These are phyloP conservation scores for Alloplasta piceator DNA, from an alignment of 2,888 invertebrate genomes.

Conservation along the genomic window DNA sequence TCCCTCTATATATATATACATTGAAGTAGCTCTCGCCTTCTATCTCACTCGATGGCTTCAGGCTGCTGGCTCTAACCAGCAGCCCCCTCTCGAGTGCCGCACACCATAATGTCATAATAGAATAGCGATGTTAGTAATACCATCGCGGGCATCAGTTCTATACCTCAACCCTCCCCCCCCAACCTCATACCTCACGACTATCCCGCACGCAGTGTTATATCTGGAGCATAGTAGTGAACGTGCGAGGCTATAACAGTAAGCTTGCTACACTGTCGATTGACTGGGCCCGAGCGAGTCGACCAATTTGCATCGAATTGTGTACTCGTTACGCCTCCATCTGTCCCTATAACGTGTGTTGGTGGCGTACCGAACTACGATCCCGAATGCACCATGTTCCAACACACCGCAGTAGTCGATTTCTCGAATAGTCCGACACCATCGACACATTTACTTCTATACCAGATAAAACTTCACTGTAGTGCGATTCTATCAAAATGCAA, in stretches of 20 bases:
- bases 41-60: conserved; percentile 58
- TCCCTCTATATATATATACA: conserved; percentile 26
- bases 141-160: conserved; percentile 74
- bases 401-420: conserved; percentile 54
- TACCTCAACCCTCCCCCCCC: conserved; percentile 3
- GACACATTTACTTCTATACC: too few relatives aligned
- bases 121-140: conserved; percentile 83
- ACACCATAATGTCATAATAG: conserved; percentile 81
- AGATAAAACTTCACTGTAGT: too few relatives aligned
- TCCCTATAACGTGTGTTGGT: conserved; percentile 67
- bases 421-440: conserved; percentile 39
- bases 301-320: conserved; percentile 83
- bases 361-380: conserved; percentile 32
- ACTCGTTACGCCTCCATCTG: conserved; percentile 82
- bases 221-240: conserved; percentile 25
- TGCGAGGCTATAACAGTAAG: conserved; percentile 61
- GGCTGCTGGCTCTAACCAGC: conserved; percentile 54
- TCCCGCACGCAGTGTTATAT: conserved; percentile 25
- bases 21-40: conserved; percentile 7
- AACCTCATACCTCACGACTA: background rate
- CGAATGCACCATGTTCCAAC: conserved; percentile 18
- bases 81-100: conserved; percentile 59
- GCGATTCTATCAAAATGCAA: too few relatives aligned
- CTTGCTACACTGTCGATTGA: conserved; percentile 72
- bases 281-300: conserved; percentile 73